Evolutionary conservation across 2,113 vertebrate species (phyloP), one percentile per base, ranked within the genome.

Genomic region (Cephalopterus ornatus): DNA sequence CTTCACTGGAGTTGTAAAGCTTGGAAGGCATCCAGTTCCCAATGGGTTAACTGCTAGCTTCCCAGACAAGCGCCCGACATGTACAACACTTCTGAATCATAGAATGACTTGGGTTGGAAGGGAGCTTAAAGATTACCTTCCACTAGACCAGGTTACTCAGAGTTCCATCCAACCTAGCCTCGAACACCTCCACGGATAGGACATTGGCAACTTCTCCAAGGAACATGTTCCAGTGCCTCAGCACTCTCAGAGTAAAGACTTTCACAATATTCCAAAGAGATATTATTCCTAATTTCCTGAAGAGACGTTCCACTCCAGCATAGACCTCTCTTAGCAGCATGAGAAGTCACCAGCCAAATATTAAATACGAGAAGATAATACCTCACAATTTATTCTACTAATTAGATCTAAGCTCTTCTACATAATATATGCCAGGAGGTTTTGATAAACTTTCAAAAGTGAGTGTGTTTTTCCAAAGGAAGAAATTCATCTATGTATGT

Each of bases 11-110:
- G 88, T 55, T 61, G 63, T 56, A 85, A 49, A 55, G 28, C n/a
- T 88, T 32, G 22, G 10, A 30, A 65, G 27, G 28, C 73, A 75
- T 37, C 23, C 27, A 20, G 8, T 24, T 75, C 17, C n/a, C 42
- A 37, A 23, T 3, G 3, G 7, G 15, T 33, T 49, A 70, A 12
- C 61, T 71, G 17, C 32, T 44, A 23, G 1, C 30, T 17, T 72
- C 52, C 28, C 22, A 52, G 56, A 27, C 27, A n/a, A 1, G 2
- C 1, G 1, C 17, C 50, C 23, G 37, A 41, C 39, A 63, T 5
- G 9, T 16, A 24, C 8, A 33, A 52, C 16, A 19, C 32, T 58
- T 70, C 32, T 16, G 59, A 62, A 39, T 62, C 37, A 28, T 12
- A 62, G 35, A 62, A 41, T 41, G 37, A 37, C 41, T 28, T 62